A percentile compares a stretch with the other conserved stretches of the same genome.
Conservation (phyloP, 2,113 vertebrate species). For the Thalassoma bifasciatum region DNA sequence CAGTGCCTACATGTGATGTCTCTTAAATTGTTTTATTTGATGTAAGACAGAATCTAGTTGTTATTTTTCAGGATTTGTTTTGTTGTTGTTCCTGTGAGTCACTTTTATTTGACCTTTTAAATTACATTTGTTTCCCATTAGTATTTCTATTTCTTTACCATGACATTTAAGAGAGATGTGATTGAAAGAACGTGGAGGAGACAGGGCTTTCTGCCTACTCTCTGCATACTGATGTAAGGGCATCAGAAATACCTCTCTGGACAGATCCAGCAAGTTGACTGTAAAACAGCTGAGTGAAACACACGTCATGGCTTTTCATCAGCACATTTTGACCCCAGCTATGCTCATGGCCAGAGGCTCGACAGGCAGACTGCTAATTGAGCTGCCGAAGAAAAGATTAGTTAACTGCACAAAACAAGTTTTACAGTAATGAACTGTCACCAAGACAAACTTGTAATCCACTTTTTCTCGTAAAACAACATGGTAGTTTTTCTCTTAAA, state of each 20-base stretch:
- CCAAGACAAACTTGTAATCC: no score
- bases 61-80: no score
- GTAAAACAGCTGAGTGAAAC: constrained; percentile 57
- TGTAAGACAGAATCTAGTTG: no score
- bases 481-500: no score
- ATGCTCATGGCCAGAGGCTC: not conserved
- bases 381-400: not conserved
- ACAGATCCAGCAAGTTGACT: constrained; percentile 35
- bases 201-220: constrained; percentile 1
- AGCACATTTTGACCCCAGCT: constrained; percentile 38
- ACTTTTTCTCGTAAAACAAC: no score
- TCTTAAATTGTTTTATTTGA: no score
- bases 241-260: constrained; percentile 18
- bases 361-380: not conserved
- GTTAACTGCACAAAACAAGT: no score
- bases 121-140: not conserved
- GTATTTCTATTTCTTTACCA: not conserved
- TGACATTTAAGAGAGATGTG: constrained; percentile 1
- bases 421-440: not conserved
- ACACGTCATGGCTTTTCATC: constrained; percentile 49
- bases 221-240: constrained; percentile 40
- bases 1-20: not conserved
- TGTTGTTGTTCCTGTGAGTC: no score
- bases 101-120: not conserved
- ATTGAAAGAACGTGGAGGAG: not conserved